Base-by-base conservation (phyloP, 2,113 vertebrate genomes). In the Salvator merianae region DNA sequence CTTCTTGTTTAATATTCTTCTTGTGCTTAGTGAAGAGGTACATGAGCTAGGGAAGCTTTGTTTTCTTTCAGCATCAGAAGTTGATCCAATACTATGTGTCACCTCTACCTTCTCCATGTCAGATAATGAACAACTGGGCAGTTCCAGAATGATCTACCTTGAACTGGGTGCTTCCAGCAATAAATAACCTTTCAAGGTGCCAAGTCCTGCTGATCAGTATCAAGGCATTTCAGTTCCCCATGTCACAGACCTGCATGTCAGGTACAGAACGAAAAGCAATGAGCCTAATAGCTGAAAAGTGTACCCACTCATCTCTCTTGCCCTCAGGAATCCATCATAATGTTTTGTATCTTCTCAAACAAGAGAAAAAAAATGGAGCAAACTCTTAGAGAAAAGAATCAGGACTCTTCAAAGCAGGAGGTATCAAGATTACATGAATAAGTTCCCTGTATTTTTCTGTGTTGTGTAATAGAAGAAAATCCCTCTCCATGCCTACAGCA, bases 11-110 rank as follows among this genome's bases (percentile, higher is more conserved):
- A 69, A 65, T 30, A 32, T 62, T 79, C 74, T 71, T 20, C 22
- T 20, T 70, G 26, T 65, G 53, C 38, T 40, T 79, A 47, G 32
- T 73, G 55, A 79, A 79, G 77, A 79, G 55, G n/a, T n/a, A 30
- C 18, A 36, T 28, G 62, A 47, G n/a, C 43, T 34, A 28, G n/a
- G 75, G 83, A 24, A 43, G 59, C 32, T 65, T 66, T 24, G 12
- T 3, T 63, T 36, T n/a, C 34, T 16, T 83, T 75, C 38, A 36
- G 43, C 13, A 66, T 3, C 32, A 26, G 62, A 24, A 83, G 47
- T 77, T 77, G 74, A 84, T 79, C 68, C 30, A 79, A 36, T 65
- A n/a, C 28, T 69, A 79, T 72, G 76, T 85, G 83, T 85, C 69
- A 65, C 69, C 59, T 85, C 77, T 79, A 85, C 55, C 83, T 79